Percentiles rank a stretch among this genome's conserved stretches.
Evolutionary conservation across 2,113 vertebrate genomes (phyloP).

Genomic region (Orcinus orca): DNA sequence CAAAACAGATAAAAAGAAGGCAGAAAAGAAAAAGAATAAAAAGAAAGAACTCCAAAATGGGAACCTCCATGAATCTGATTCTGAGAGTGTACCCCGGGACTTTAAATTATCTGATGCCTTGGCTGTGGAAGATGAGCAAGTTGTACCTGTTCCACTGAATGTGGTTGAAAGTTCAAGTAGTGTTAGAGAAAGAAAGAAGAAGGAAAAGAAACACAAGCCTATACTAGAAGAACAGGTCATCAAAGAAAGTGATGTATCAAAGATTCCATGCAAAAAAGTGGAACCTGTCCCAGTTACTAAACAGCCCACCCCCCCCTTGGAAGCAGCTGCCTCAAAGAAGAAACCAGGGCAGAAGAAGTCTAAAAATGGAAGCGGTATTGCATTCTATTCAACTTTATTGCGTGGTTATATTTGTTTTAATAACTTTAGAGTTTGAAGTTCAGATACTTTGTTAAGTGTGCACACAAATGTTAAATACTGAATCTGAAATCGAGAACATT

Average conservation of each 20-base stretch:
- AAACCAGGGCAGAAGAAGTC: constrained; percentile 94
- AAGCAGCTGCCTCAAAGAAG: constrained; percentile 86
- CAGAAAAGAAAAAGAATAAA: constrained; percentile 96
- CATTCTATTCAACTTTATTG: constrained; percentile 75
- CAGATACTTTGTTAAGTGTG: not conserved
- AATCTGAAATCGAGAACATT: not conserved
- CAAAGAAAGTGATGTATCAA: constrained; percentile 89
- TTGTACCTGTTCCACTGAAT: constrained; percentile 70
- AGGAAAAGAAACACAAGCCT: constrained; percentile 90
- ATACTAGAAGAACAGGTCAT: constrained; percentile 77
- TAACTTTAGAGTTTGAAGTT: constrained; percentile 21
- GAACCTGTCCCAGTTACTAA: constrained; percentile 87
- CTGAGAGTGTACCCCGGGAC: constrained; percentile 88
- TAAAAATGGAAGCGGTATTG: constrained; percentile 89
- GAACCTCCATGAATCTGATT: constrained; percentile 92
- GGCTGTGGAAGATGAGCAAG: constrained; percentile 84
- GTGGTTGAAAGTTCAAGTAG: constrained; percentile 80
- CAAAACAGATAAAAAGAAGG: constrained; percentile 95
- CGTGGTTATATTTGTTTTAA: constrained; percentile 42
- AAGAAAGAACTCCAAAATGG: constrained; percentile 92
- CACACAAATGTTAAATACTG: not conserved
- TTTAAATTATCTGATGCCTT: constrained; percentile 88
- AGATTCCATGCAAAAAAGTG: constrained; percentile 87
- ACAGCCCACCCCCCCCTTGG: constrained; percentile 87
- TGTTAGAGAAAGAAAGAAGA: constrained; percentile 93